These are phyloP conservation scores for Sandelia bainsii DNA, from an alignment of 2,797 vertebrate genomes.

Conservation along the genomic window DNA sequence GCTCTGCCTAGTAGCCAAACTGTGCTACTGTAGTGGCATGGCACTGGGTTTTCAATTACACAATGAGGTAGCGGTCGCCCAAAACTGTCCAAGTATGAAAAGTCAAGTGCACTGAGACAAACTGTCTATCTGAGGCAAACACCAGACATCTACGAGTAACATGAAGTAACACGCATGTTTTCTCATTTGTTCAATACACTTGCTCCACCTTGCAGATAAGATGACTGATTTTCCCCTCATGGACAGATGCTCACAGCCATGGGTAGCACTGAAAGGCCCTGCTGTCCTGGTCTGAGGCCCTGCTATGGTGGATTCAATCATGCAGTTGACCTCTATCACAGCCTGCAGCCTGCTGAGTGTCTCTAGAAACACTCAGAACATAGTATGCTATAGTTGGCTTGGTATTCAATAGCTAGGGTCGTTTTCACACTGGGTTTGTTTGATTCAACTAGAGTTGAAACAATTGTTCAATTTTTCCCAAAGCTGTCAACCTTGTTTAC, in stretches of 20 bases:
- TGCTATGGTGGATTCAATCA: constrained; percentile 66
- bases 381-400: constrained; percentile 20
- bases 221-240: constrained; percentile 66
- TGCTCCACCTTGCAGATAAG: constrained; percentile 45
- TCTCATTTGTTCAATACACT: constrained; percentile 38
- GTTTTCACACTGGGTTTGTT: constrained; percentile 29
- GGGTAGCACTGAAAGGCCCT: constrained; percentile 59
- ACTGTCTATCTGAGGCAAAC: constrained; percentile 20
- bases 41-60: constrained; percentile 77
- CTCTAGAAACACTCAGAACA: constrained; percentile 45
- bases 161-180: constrained; percentile 3
- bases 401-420: constrained; percentile 20
- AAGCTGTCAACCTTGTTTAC: constrained; percentile 6
- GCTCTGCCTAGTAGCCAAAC: constrained; percentile 69
- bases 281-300: constrained; percentile 57
- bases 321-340: constrained; percentile 68
- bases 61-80: constrained; percentile 50
- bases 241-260: constrained; percentile 70
- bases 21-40: constrained; percentile 52
- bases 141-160: constrained; percentile 5
- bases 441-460: constrained; percentile 29
- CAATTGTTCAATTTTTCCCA: not conserved
- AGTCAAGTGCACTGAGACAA: constrained; percentile 32
- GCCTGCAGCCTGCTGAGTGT: constrained; percentile 43
- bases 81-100: constrained; percentile 39